phyloP scores from a whole-genome alignment of 2,888 invertebrate species.

The Heliconius ismenius region DNA sequence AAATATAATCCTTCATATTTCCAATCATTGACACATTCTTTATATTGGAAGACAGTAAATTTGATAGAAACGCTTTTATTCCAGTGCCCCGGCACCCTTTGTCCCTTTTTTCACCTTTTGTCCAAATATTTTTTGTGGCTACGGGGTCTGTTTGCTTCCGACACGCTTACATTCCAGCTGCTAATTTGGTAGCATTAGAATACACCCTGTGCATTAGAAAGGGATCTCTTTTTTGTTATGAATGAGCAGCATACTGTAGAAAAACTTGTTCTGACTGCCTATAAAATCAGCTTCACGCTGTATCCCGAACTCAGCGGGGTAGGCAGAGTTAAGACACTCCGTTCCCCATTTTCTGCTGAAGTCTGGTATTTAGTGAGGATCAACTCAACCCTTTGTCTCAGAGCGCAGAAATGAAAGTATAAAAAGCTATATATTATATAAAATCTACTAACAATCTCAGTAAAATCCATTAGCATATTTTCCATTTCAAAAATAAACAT shows the following conservation, averaged over 20 bases:
- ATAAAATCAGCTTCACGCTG: no score
- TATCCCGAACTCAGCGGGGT: no score
- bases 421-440: no score
- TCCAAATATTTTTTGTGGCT: slow-evolving; percentile 66
- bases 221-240: slow-evolving; percentile 7
- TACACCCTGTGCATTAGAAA: slow-evolving; percentile 11
- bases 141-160: slow-evolving; percentile 75
- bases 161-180: slow-evolving; percentile 73
- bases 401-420: no score
- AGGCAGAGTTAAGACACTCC: no score
- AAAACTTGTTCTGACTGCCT: not conserved
- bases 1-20: slow-evolving; percentile 18
- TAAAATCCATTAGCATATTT: no score
- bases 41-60: slow-evolving; percentile 24
- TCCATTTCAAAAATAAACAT: no score
- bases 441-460: no score
- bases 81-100: slow-evolving; percentile 73
- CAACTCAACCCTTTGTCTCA: no score
- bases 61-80: slow-evolving; percentile 53
- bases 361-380: no score
- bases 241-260: not conserved
- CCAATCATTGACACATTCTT: slow-evolving; percentile 18
- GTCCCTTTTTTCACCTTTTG: slow-evolving; percentile 63
- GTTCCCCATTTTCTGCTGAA: no score
- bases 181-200: slow-evolving; percentile 66